Conservation (phyloP, 2,797 vertebrate genomes). For the Meriones psammophilus region DNA sequence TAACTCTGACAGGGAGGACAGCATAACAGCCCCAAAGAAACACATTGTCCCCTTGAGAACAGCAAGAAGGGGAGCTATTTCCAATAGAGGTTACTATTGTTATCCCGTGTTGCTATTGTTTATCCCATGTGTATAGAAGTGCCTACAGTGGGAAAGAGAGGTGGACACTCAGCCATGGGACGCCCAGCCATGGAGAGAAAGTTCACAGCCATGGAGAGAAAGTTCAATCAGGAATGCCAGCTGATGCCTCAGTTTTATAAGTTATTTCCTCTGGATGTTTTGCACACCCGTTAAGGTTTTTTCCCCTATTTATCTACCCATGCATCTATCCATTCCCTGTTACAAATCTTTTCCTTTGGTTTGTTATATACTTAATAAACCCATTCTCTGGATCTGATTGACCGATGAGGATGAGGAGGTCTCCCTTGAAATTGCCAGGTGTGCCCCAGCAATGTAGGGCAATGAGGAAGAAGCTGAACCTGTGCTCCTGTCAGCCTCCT, state of each 20-base stretch:
- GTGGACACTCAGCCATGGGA: neutral
- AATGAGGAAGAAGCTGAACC: neutral
- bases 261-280: neutral
- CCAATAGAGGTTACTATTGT: neutral
- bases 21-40: neutral
- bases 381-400: neutral
- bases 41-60: neutral
- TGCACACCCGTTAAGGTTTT: no score
- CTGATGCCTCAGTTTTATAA: neutral
- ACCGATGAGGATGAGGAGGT: neutral
- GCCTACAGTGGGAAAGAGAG: no score
- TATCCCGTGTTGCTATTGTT: neutral
- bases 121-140: no score
- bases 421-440: neutral
- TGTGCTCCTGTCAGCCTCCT: no score
- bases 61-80: neutral
- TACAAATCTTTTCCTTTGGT: neutral
- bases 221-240: neutral
- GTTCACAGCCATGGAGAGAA: neutral
- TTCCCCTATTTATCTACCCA: neutral
- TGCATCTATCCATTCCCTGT: neutral
- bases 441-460: neutral
- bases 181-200: neutral
- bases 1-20: neutral
- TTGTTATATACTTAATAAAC: neutral